Evolutionary conservation across 2,113 vertebrate genomes (phyloP), one percentile per base, ranked within the genome.

Genomic region (Nothocercus julius): DNA sequence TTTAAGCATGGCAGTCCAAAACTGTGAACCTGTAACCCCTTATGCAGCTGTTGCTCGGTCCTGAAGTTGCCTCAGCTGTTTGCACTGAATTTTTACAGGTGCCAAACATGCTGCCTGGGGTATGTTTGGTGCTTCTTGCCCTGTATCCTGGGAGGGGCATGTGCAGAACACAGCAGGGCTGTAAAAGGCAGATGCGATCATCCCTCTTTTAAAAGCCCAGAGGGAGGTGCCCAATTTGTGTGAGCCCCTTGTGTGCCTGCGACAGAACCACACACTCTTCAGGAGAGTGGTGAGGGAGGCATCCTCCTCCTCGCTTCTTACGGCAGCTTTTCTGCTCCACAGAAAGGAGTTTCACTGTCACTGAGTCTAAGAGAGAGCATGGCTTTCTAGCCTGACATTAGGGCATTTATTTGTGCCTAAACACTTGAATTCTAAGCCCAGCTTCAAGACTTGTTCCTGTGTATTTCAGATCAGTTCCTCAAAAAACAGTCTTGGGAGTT

Each of bases 61-160:
- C 47, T 90, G 88, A 67, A 84, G 36, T 84, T 89, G 75, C 78
- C 70, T 96, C 95, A 91, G 91, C 95, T 94, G 94, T 87, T 91
- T 89, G 86, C 89, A 9, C 77, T 87, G 95, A 47, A 69, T 92
- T 95, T 93, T 70, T 97, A 11, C 95, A 96, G 96, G 94, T 97
- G 91, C 89, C 10, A 38, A 82, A 75, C 5, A 0, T 53, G 69
- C 81, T 92, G 91, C 53, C 72, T 82, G 0, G 32, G 11, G 38
- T 81, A 32, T 90, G 69, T 66, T 89, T 89, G 92, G 34, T 94
- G 21, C 89, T 92, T 66, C 81, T 90, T 72, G 51, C 77, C 42
- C 59, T 24, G 42, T 54, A 69, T 64, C 90, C 89, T 82, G 47
- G 69, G 73, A 94, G 56, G 72, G 77, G 59, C n/a, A 9, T 64